Base-by-base conservation (phyloP, 2,888 invertebrate genomes). In the Aphrophora alni region DNA sequence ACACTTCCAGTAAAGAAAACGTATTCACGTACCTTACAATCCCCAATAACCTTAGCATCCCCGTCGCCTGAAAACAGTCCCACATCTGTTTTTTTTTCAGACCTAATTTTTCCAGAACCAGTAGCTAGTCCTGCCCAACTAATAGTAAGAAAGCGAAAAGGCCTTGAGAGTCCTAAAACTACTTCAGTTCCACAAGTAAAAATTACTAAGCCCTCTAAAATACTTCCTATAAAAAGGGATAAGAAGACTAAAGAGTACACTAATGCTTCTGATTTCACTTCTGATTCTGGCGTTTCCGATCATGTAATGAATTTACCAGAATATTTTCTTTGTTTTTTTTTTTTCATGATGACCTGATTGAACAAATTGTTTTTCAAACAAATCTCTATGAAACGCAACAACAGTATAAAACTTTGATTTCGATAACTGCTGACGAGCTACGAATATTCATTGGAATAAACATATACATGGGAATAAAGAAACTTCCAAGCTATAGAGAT, bases 371-470 rank as follows among this genome's bases (percentile, higher is more conserved):
- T 17, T 68, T 68, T 75, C 38, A 79, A 33, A 75, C 75, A 4
- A 79, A 79, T 38, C n/a, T 75, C 24, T 75, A 75, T 38, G 79
- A 75, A 68, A 78, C 27, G 38, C 78, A 72, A 51, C 26, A 25
- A 44, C 38, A 72, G 27, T 38, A n/a, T 78, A 72, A 21, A n/a
- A n/a, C n/a, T n/a, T n/a, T n/a, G n/a, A n/a, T n/a, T n/a, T 24
- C 27, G 10, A 51, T 74, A 44, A 79, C 79, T 8, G 74, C 74
- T 68, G n/a, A 73, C 59, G 79, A 79, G 59, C 74, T 79, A 12
- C 21, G 59, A 17, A 28, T 68, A 5, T 79, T 78, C 26, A 38
- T 79, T 14, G 79, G 79, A 21, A 79, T 79, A 59, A 79, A 79
- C 74, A 27, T n/a, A 74, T 2, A 24, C 51, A 38, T 71, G 73